Conservation (phyloP, 2,797 vertebrate species). For the Urosaurus nigricauda region DNA sequence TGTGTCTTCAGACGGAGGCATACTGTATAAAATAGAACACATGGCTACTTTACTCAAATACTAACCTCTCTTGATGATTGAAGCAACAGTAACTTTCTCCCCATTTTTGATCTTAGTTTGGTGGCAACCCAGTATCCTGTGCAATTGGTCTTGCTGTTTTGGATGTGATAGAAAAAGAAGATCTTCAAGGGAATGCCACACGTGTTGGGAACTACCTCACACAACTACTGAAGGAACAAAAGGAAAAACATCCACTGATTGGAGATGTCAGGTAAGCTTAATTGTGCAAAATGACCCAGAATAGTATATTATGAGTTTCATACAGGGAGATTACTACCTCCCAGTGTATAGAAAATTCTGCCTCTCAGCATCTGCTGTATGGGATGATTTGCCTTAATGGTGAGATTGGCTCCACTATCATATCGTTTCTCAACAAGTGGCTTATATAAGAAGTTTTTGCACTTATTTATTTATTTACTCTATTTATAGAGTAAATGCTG, state of each 20-base stretch:
- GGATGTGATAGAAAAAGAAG: conserved; percentile 91
- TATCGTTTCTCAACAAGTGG: no score
- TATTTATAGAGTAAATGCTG: no score
- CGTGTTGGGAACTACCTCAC: conserved; percentile 88
- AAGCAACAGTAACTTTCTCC: conserved; percentile 31
- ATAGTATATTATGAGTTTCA: neutral
- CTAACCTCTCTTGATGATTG: neutral
- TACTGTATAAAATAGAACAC: neutral
- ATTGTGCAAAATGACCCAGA: neutral
- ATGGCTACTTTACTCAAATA: neutral
- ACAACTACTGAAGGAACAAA: conserved; percentile 85
- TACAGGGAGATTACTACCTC: neutral
- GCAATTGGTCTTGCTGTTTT: conserved; percentile 94
- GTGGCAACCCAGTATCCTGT: conserved; percentile 97
- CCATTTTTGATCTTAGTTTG: conserved; percentile 85
- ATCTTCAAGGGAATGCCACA: conserved; percentile 90
- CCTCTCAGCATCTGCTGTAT: no score
- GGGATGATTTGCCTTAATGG: no score
- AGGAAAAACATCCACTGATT: conserved; percentile 89
- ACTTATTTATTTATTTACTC: no score
- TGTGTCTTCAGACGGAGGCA: neutral
- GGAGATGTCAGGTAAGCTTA: conserved; percentile 90
- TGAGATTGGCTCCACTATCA: no score
- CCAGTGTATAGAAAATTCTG: no score
- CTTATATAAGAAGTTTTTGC: no score